phyloP scores from a whole-genome alignment of 2,797 vertebrate species.

The Kryptolebias ocellatus region DNA sequence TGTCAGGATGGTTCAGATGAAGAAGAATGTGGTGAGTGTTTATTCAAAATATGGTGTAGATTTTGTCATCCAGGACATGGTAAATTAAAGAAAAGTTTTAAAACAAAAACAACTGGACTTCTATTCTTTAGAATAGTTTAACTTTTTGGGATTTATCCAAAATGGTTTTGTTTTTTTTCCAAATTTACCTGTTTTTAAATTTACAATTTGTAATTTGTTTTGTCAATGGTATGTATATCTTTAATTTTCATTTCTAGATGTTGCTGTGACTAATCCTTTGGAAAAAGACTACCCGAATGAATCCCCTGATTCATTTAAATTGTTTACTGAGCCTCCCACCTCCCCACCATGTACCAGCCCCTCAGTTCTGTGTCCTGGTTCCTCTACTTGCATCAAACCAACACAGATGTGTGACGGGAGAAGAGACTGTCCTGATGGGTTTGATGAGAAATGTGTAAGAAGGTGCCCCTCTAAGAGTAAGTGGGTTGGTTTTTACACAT shows the following conservation, averaged over 20 bases:
- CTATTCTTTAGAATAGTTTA: too few relatives aligned
- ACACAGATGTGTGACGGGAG: slow-evolving; percentile 83
- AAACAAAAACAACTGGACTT: too few relatives aligned
- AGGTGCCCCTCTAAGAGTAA: slow-evolving; percentile 79
- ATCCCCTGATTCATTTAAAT: rapidly evolving
- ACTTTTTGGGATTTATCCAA: too few relatives aligned
- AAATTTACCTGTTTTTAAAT: too few relatives aligned
- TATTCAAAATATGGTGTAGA: not conserved
- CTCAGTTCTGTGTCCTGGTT: slow-evolving; percentile 76
- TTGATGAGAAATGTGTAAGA: slow-evolving; percentile 83
- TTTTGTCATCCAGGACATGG: too few relatives aligned
- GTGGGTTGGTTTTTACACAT: not conserved
- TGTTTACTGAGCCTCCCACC: not conserved
- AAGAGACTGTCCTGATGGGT: slow-evolving; percentile 86
- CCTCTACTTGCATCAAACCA: slow-evolving; percentile 73
- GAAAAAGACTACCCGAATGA: not conserved
- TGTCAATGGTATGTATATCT: slow-evolving; percentile 4
- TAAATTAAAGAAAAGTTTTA: too few relatives aligned
- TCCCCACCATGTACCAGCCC: slow-evolving; percentile 69
- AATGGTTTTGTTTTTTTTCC: too few relatives aligned
- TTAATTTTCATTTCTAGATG: slow-evolving; percentile 40
- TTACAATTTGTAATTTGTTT: too few relatives aligned
- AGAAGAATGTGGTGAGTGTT: slow-evolving; percentile 69
- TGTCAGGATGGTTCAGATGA: slow-evolving; percentile 89
- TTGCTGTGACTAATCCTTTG: not conserved